Evolutionary conservation across 2,888 invertebrate species (phyloP), one percentile per base, ranked within the genome.

Genomic region (Zaprionus lineosus): DNA sequence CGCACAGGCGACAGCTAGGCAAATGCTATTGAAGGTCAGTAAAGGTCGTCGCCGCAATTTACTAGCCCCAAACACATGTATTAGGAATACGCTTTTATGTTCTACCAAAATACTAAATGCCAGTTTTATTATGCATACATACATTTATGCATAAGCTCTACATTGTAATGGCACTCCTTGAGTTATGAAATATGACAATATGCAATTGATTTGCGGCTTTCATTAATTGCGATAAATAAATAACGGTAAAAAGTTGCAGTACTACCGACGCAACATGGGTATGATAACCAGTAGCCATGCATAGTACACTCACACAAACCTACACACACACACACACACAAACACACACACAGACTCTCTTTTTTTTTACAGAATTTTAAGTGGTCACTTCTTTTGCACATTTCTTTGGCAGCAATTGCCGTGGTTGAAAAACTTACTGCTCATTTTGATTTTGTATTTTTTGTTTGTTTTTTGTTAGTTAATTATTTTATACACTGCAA

Each of bases 11-110:
- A 57, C 39, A 33, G 43, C 69, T 73, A 69, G 52, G 82, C 77
- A 61, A 67, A 62, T 74, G 62, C 63, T 68, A 81, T 66, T 82
- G 82, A 82, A 82, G 82, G 82, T 82, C 84, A 82, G 68, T 66
- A 73, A 86, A 82, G 82, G 82, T 82, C 82, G 85, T 64, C 66
- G 72, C 60, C 62, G 70, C 57, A 62, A 56, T 34, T 50, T 56
- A 52, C 59, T 46, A 46, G 34, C 48, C 43, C 33, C 53, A 57
- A 64, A 68, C 47, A 68, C 52, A 61, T 56, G 50, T 44, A 56
- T 37, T 41, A 26, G 36, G 29, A 43, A 40, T 31, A 46, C 19
- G 33, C 36, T 6, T 37, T 28, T 51, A 41, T 41, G 31, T 33
- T 43, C 28, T 2, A 26, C 39, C 2, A 26, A 37, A 46, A 24